Evolutionary conservation across 2,888 invertebrate genomes (phyloP), one percentile per base, ranked within the genome.

Genomic region (Andrena hattorfiana): DNA sequence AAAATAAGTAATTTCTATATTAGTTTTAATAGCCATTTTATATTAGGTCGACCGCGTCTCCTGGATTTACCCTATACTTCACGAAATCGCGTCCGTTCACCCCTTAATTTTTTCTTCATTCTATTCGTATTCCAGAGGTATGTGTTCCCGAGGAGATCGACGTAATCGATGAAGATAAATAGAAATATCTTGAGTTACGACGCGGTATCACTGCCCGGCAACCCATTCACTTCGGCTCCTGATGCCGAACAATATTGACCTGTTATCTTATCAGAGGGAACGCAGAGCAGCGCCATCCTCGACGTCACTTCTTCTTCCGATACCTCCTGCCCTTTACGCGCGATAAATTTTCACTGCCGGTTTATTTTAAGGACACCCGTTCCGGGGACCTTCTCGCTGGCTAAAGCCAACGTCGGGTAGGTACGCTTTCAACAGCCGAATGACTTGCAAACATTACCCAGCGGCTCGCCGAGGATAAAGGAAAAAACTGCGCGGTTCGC

Each of bases 241-340:
- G 56, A 26, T 26, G 49, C 35, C 10, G 59, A 51, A 51, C 49
- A 42, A 26, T 73, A 76, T 67, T 32, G 70, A 64, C 66, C 13
- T 69, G 76, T 72, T 80, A 85, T 85, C 84, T 85, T 83, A 80
- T 85, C 80, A 30, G 7, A 26, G 51, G 6, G 23, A 60, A 60
- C n/a, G 16, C 26, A 28, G 77, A 64, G 51, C 66, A 13, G 20
- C 13, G 54, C 23, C 20, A 64, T 48, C n/a, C 30, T 2, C 49
- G 51, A 54, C 62, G 59, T 70, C 63, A 23, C 66, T 66, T 56
- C 23, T 59, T 60, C 16, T 48, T 48, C 64, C 0, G 42, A 64
- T 54, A 35, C 42, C 42, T 26, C 54, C 16, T 35, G 35, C 54
- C 51, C 56, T 71, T 59, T 54, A n/a, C 32, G 51, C 30, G 4